Conservation (phyloP, 2,113 vertebrate species). For the Brachyhypopomus gauderio region DNA sequence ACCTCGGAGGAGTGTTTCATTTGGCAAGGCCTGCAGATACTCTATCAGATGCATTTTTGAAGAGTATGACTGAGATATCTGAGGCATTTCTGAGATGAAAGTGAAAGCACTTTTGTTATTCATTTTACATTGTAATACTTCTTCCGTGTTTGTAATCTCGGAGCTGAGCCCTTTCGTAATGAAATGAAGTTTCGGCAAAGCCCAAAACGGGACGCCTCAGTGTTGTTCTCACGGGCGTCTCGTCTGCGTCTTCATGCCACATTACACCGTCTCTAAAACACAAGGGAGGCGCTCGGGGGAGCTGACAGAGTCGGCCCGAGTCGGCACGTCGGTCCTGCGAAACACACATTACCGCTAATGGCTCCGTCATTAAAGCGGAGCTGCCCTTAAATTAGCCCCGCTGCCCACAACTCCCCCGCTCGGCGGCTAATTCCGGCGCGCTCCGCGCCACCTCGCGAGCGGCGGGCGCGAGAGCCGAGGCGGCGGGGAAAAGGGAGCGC, state of each 20-base stretch:
- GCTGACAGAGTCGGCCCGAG: constrained; percentile 19
- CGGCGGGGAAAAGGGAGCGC: neutral
- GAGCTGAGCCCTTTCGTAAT: neutral
- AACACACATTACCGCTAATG: constrained; percentile 53
- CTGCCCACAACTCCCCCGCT: constrained; percentile 27
- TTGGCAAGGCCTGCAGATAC: no score
- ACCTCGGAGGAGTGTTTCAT: neutral
- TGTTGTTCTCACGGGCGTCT: neutral
- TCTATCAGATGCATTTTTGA: no score
- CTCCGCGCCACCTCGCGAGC: neutral
- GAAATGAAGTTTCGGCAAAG: neutral
- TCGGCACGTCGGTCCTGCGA: constrained; percentile 45
- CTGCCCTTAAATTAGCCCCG: constrained; percentile 51
- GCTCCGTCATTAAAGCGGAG: constrained; percentile 43
- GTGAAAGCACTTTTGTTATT: neutral
- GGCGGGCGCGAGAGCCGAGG: neutral
- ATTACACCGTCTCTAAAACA: constrained; percentile 4
- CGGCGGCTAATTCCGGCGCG: constrained; percentile 41
- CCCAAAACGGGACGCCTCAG: neutral
- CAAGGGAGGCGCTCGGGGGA: neutral
- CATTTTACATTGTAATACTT: neutral
- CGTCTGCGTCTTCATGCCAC: neutral
- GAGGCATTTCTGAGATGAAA: neutral
- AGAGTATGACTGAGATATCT: neutral
- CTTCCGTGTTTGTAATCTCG: neutral